phyloP scores from a whole-genome alignment of 2,797 vertebrate genomes.

The Fringilla coelebs region DNA sequence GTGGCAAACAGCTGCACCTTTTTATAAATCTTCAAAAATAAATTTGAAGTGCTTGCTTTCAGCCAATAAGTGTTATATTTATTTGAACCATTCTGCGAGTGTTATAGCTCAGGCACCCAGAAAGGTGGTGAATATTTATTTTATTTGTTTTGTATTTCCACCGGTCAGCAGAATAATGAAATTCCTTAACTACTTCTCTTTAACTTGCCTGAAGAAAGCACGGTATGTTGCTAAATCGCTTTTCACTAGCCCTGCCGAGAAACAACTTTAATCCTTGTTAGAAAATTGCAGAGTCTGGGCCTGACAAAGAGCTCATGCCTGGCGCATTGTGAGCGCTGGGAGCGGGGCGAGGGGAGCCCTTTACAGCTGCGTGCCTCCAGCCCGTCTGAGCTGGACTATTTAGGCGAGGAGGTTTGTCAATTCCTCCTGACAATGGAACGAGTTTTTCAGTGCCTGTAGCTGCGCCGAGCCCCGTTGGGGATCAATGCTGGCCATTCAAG shows the following conservation, averaged over 20 bases:
- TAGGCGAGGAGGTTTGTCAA: constrained; percentile 82
- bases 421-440: constrained; percentile 81
- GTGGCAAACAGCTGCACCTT: constrained; percentile 78
- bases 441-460: constrained; percentile 82
- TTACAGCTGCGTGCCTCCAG: constrained; percentile 82
- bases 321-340: constrained; percentile 76
- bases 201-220: constrained; percentile 81
- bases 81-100: constrained; percentile 65
- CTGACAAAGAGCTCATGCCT: constrained; percentile 85
- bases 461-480: constrained; percentile 78
- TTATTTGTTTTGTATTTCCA: constrained; percentile 79
- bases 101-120: constrained; percentile 54
- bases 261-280: constrained; percentile 88
- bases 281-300: constrained; percentile 83
- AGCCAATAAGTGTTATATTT: constrained; percentile 63
- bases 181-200: constrained; percentile 85
- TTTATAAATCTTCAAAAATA: constrained; percentile 71
- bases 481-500: constrained; percentile 85
- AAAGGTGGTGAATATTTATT: constrained; percentile 73
- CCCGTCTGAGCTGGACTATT: constrained; percentile 82
- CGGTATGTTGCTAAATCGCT: constrained; percentile 84
- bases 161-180: constrained; percentile 72
- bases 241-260: constrained; percentile 78
- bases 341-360: constrained; percentile 78
- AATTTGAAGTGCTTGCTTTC: constrained; percentile 65